These are phyloP conservation scores for Ophonus ardosiacus DNA, from an alignment of 2,888 invertebrate species.

Conservation along the genomic window DNA sequence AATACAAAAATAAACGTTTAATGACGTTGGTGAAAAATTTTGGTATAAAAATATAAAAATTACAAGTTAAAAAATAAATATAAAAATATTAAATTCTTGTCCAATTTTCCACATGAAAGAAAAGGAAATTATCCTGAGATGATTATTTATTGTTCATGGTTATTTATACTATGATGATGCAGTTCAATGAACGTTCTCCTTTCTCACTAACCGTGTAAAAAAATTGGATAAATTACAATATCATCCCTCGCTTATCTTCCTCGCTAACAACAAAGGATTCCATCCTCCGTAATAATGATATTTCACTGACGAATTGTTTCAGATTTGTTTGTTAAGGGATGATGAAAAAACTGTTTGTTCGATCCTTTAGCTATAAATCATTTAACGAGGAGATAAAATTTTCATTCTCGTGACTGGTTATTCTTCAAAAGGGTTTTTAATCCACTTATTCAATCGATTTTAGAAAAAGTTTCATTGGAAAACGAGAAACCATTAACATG, in stretches of 20 bases:
- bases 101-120: too few relatives aligned
- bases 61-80: too few relatives aligned
- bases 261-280: conserved; percentile 1
- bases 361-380: conserved; percentile 27
- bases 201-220: neutral
- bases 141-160: too few relatives aligned
- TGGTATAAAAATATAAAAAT: too few relatives aligned
- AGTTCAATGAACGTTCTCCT: neutral
- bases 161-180: neutral
- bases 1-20: too few relatives aligned
- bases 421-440: conserved; percentile 50
- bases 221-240: neutral
- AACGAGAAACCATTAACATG: conserved; percentile 37
- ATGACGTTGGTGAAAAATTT: too few relatives aligned
- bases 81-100: too few relatives aligned
- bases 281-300: conserved; percentile 20
- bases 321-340: conserved; percentile 11
- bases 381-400: conserved; percentile 47
- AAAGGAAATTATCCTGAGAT: too few relatives aligned
- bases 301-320: conserved; percentile 26
- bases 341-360: conserved; percentile 25
- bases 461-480: conserved; percentile 35
- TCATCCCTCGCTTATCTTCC: neutral
- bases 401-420: conserved; percentile 39
- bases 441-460: conserved; percentile 53